Percentiles rank a stretch among this genome's conserved stretches.
These are phyloP conservation scores for Agriopis marginaria DNA, from an alignment of 2,888 invertebrate species.

Conservation along the genomic window DNA sequence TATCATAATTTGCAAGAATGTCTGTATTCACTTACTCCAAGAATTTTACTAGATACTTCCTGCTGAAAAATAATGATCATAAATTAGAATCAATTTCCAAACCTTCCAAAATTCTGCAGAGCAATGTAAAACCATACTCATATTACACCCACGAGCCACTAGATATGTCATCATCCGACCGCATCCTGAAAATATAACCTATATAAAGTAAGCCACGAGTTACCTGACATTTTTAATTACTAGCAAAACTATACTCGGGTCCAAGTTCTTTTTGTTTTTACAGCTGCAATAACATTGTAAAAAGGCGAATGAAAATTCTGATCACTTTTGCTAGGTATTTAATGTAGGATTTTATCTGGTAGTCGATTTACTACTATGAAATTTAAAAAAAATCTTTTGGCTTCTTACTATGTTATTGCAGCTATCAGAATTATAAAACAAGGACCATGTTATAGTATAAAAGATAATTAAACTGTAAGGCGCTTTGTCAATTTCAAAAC, in stretches of 20 bases:
- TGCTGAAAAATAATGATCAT: background rate
- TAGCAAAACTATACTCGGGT: background rate
- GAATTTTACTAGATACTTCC: background rate
- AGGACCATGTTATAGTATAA: too few relatives aligned
- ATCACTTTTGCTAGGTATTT: too few relatives aligned
- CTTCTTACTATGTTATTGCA: too few relatives aligned
- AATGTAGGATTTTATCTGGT: too few relatives aligned
- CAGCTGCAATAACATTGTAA: too few relatives aligned
- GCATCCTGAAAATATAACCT: slow-evolving; percentile 27
- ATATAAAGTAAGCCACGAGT: slow-evolving; percentile 21
- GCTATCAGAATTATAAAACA: too few relatives aligned
- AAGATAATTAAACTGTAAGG: too few relatives aligned
- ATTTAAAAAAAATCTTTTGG: too few relatives aligned
- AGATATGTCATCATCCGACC: slow-evolving; percentile 23
- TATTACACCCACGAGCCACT: slow-evolving; percentile 13
- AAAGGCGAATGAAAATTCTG: too few relatives aligned
- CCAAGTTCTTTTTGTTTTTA: too few relatives aligned
- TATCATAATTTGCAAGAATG: background rate
- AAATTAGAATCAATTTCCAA: slow-evolving; percentile 14
- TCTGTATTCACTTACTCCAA: background rate
- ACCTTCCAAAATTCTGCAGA: slow-evolving; percentile 54
- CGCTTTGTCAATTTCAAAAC: too few relatives aligned
- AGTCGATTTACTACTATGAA: too few relatives aligned
- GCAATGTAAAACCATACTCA: slow-evolving; percentile 21
- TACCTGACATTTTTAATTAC: slow-evolving; percentile 11